Percentiles rank a stretch among this genome's conserved stretches.
Conservation (phyloP, 2,113 vertebrate species). For the Megalops atlanticus region DNA sequence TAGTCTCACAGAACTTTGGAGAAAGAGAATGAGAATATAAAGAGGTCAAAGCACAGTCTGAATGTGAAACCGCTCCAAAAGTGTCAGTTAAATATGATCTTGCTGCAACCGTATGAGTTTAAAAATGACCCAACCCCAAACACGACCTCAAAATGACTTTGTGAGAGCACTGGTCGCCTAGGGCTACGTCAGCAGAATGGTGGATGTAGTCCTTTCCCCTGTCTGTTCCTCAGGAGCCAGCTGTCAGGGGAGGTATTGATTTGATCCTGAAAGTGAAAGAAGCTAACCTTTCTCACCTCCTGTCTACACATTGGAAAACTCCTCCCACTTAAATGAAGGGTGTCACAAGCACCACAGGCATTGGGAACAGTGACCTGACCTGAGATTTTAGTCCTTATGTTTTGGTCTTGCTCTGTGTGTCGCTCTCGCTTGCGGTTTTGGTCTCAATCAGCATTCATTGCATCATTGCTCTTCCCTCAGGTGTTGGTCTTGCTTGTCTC, state of each 20-base stretch:
- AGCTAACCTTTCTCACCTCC: not conserved
- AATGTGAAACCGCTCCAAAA: slow-evolving; percentile 4
- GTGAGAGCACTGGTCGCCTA: not conserved
- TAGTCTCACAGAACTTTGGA: not conserved
- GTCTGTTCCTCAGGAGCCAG: slow-evolving; percentile 48
- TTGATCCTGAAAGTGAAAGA: not conserved
- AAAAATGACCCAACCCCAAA: slow-evolving; percentile 10
- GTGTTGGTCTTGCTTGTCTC: not conserved
- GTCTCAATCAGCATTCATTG: too few relatives aligned
- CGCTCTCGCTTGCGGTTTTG: too few relatives aligned
- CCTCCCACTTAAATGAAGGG: not conserved
- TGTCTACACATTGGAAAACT: not conserved
- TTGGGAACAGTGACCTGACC: too few relatives aligned
- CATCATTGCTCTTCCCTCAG: not conserved
- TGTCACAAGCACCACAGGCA: not conserved
- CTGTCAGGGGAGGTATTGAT: not conserved
- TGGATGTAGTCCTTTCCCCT: slow-evolving; percentile 66
- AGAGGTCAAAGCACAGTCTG: not conserved
- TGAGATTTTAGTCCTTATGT: too few relatives aligned
- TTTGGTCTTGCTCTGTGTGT: too few relatives aligned
- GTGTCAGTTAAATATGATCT: not conserved
- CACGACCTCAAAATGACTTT: too few relatives aligned
- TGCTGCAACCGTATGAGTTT: too few relatives aligned
- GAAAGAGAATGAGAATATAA: not conserved
- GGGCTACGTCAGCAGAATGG: slow-evolving; percentile 47